Percentiles rank a stretch among this genome's conserved stretches.
These are phyloP conservation scores for Macrosoma leucophasiata DNA, from an alignment of 2,888 invertebrate species.

Conservation along the genomic window DNA sequence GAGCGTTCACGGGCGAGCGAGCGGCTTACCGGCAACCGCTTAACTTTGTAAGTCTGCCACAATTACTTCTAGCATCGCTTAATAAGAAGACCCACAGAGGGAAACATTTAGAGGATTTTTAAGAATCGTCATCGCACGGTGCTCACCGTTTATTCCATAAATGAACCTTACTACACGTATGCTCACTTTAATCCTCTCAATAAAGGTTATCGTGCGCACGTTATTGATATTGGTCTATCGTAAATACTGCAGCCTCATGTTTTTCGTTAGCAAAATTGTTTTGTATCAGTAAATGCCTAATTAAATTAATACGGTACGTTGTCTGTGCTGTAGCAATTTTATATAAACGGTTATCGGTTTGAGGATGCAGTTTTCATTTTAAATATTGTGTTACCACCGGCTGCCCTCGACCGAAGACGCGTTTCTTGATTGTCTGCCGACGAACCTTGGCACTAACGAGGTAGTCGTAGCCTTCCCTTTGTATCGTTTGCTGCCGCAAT, in stretches of 20 bases:
- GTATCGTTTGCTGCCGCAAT: conserved; percentile 34
- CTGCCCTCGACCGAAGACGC: conserved; percentile 19
- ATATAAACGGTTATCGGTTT: too few relatives aligned
- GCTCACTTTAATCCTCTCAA: conserved; percentile 56
- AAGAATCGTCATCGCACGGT: conserved; percentile 43
- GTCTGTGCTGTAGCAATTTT: too few relatives aligned
- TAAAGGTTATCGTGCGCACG: conserved; percentile 60
- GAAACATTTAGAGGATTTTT: conserved; percentile 55
- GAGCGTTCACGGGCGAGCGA: conserved; percentile 47
- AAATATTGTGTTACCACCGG: conserved; percentile 25
- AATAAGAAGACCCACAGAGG: conserved; percentile 51
- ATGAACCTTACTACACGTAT: conserved; percentile 46
- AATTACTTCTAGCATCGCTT: conserved; percentile 62
- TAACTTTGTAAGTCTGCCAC: conserved; percentile 71
- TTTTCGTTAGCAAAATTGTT: conserved; percentile 17
- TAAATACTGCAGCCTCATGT: conserved; percentile 15
- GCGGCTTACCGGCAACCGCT: conserved; percentile 59
- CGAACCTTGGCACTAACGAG: conserved; percentile 42
- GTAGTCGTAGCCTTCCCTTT: conserved; percentile 34
- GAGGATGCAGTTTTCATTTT: conserved; percentile 20
- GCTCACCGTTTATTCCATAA: conserved; percentile 33
- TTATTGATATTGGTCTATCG: conserved; percentile 53
- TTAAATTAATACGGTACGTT: not conserved
- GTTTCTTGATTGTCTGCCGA: conserved; percentile 31
- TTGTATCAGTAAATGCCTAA: too few relatives aligned